A percentile compares a stretch with the other conserved stretches of the same genome.
Evolutionary conservation across 1,140 invertebrate genomes (phyloP).

Genomic region (Stegodyphus dumicola): DNA sequence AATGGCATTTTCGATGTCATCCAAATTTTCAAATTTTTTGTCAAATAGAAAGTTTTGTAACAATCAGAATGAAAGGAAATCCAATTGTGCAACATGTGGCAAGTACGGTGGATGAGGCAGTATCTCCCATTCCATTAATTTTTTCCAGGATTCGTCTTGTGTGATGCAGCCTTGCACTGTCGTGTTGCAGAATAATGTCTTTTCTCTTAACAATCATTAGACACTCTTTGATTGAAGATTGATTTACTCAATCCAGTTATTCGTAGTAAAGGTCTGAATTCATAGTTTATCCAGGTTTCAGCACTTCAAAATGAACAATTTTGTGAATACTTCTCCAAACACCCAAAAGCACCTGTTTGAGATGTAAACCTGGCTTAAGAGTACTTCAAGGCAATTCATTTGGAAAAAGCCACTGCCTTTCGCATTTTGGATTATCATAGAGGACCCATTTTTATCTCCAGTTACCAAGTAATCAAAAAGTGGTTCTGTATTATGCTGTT

Average conservation of each 20-base stretch:
- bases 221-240: not conserved
- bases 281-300: constrained; percentile 12
- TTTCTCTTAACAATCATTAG: not conserved
- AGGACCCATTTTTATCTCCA: constrained; percentile 11
- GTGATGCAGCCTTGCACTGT: not conserved
- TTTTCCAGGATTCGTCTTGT: not conserved
- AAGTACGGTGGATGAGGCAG: constrained; percentile 12
- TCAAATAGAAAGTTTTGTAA: constrained; percentile 1
- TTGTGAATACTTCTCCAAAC: not conserved
- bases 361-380: not conserved
- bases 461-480: not conserved
- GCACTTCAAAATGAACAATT: constrained; percentile 20
- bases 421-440: not conserved
- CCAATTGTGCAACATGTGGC: not conserved
- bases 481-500: not conserved
- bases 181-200: constrained; percentile 57
- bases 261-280: not conserved
- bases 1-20: constrained; percentile 16
- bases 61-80: constrained; percentile 8
- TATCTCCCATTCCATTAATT: not conserved
- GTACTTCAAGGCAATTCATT: constrained; percentile 14
- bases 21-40: constrained; percentile 8
- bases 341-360: constrained; percentile 6
- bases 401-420: constrained; percentile 16
- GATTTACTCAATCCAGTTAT: not conserved